Conservation (phyloP, 2,797 vertebrate species). For the Alouatta caraya region DNA sequence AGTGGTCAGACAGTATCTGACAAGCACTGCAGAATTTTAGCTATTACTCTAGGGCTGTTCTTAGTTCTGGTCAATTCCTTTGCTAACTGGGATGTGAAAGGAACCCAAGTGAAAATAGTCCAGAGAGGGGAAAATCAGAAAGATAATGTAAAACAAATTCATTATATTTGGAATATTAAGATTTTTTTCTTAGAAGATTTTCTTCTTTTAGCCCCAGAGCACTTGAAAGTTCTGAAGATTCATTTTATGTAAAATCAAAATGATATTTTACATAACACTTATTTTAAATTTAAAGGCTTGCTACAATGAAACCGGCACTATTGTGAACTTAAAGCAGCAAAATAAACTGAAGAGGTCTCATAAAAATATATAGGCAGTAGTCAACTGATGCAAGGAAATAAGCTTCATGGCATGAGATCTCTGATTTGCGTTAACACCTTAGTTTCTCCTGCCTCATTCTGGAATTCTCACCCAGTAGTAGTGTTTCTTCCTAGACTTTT, state of each 20-base stretch:
- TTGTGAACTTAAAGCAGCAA: not conserved
- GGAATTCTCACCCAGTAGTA: not conserved
- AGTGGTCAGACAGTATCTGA: slow-evolving; percentile 77
- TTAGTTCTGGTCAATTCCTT: slow-evolving; percentile 78
- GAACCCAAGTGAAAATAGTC: slow-evolving; percentile 70
- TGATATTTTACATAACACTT: slow-evolving; percentile 68
- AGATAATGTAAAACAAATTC: slow-evolving; percentile 68
- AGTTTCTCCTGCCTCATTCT: not conserved
- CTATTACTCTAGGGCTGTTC: slow-evolving; percentile 64
- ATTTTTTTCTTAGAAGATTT: not conserved
- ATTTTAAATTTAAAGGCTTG: slow-evolving; percentile 53
- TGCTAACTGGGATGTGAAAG: slow-evolving; percentile 71
- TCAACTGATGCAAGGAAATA: not conserved
- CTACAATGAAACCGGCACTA: slow-evolving; percentile 25
- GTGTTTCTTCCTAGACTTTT: not conserved
- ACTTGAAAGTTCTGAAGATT: slow-evolving; percentile 59
- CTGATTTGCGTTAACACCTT: not conserved
- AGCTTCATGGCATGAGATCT: not conserved
- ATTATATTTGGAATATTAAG: slow-evolving; percentile 67
- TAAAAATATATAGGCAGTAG: slow-evolving; percentile 55
- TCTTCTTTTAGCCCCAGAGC: slow-evolving; percentile 62
- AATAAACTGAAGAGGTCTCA: slow-evolving; percentile 45
- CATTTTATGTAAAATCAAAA: slow-evolving; percentile 69
- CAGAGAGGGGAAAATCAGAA: not conserved
- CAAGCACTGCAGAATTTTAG: slow-evolving; percentile 72